These are phyloP conservation scores for Saturnia japonica DNA, from an alignment of 2,888 invertebrate genomes.

Conservation along the genomic window DNA sequence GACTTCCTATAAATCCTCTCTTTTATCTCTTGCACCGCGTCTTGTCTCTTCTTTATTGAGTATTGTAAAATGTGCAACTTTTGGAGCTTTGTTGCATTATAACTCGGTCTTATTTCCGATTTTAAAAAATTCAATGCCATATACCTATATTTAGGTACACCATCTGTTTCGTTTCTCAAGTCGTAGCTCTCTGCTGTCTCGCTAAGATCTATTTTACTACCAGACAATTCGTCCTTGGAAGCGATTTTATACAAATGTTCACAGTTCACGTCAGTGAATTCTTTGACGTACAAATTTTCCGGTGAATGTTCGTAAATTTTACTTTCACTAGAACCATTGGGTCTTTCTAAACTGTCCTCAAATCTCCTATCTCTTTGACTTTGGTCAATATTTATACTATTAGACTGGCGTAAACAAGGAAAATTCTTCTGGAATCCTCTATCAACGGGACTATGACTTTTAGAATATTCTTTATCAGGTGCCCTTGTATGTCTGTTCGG, in stretches of 20 bases:
- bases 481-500: slow-evolving; percentile 61
- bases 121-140: slow-evolving; percentile 77
- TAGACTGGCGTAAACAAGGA: slow-evolving; percentile 56
- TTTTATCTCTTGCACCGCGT: slow-evolving; percentile 82
- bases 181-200: slow-evolving; percentile 77
- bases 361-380: slow-evolving; percentile 47
- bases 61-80: slow-evolving; percentile 87
- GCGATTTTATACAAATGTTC: slow-evolving; percentile 52
- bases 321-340: slow-evolving; percentile 30
- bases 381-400: slow-evolving; percentile 61
- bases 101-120: slow-evolving; percentile 87
- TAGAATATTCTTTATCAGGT: slow-evolving; percentile 69
- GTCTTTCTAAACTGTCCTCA: slow-evolving; percentile 43
- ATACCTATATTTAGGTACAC: slow-evolving; percentile 70
- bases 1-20: slow-evolving; percentile 74
- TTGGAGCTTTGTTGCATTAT: slow-evolving; percentile 86
- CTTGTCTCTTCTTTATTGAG: slow-evolving; percentile 85
- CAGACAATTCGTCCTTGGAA: slow-evolving; percentile 60
- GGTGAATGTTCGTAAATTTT: slow-evolving; percentile 75
- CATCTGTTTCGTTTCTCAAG: slow-evolving; percentile 62
- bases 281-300: slow-evolving; percentile 65
- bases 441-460: slow-evolving; percentile 75
- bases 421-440: slow-evolving; percentile 68
- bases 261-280: slow-evolving; percentile 58
- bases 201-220: slow-evolving; percentile 69